A percentile compares a stretch with the other conserved stretches of the same genome.
These are phyloP conservation scores for Pangasius sanitwongsei DNA, from an alignment of 2,797 vertebrate genomes.

Conservation along the genomic window DNA sequence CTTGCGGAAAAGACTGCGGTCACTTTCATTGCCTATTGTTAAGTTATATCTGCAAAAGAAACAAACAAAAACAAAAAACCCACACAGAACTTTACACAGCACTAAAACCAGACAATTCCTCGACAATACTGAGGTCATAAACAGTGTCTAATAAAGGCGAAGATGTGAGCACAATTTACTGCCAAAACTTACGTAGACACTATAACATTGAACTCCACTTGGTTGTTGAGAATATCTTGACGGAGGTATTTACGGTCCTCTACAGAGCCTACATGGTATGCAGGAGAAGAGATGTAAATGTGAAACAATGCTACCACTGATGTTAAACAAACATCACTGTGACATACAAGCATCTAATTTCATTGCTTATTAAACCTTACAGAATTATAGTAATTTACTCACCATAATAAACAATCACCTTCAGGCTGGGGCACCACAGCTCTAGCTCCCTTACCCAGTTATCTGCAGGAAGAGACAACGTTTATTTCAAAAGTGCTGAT, in stretches of 20 bases:
- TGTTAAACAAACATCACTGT: background rate
- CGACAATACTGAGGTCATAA: background rate
- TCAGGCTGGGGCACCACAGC: slow-evolving; percentile 90
- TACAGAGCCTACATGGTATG: slow-evolving; percentile 80
- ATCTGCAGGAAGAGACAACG: slow-evolving; percentile 74
- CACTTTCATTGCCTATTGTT: slow-evolving; percentile 86
- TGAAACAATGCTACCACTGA: background rate
- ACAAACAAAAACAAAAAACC: background rate
- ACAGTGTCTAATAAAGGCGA: background rate
- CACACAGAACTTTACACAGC: background rate
- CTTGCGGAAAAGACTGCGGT: slow-evolving; percentile 90
- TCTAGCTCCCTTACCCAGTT: slow-evolving; percentile 96
- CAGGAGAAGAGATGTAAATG: background rate
- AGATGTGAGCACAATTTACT: background rate
- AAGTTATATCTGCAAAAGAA: slow-evolving; percentile 83
- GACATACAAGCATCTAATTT: background rate
- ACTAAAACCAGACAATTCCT: background rate
- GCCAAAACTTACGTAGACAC: slow-evolving; percentile 90
- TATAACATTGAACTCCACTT: slow-evolving; percentile 87
- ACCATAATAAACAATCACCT: slow-evolving; percentile 92
- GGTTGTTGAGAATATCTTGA: slow-evolving; percentile 82
- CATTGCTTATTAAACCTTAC: background rate
- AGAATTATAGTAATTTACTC: slow-evolving; percentile 58
- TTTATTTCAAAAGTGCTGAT: background rate
- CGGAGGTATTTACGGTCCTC: slow-evolving; percentile 90